Evolutionary conservation across 64 coral and sea anemone species (phyloP).

Genomic region (Astreopora myriophthalma): DNA sequence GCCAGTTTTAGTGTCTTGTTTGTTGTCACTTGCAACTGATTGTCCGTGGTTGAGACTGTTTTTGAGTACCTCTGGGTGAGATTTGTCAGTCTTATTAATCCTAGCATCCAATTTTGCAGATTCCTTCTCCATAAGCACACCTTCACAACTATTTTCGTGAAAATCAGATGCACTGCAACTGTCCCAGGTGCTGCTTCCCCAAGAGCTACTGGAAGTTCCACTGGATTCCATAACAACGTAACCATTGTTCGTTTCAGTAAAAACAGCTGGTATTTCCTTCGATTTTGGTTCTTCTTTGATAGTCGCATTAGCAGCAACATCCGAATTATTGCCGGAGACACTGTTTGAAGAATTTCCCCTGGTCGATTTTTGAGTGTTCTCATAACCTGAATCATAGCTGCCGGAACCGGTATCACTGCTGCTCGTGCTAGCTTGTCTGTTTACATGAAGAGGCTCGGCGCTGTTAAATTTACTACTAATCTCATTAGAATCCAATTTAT

Average conservation of each 20-base stretch:
- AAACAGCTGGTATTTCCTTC: background rate
- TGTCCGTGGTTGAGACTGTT: background rate
- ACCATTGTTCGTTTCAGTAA: background rate
- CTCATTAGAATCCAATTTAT: conserved; percentile 35
- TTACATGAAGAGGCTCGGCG: background rate
- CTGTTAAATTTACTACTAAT: background rate
- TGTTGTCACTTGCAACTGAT: background rate
- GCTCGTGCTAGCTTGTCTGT: background rate
- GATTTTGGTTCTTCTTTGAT: background rate
- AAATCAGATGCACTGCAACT: conserved; percentile 30
- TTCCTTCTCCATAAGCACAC: background rate
- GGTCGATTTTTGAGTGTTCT: conserved; percentile 4
- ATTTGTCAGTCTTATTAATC: conserved; percentile 1
- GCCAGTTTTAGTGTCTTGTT: background rate
- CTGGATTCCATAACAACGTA: conserved; percentile 29
- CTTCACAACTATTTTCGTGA: conserved; percentile 5
- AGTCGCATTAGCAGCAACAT: background rate
- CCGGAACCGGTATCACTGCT: background rate
- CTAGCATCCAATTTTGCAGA: background rate
- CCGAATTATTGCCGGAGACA: background rate
- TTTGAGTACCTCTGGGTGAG: background rate
- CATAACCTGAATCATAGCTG: conserved; percentile 1
- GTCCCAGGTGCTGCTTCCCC: conserved; percentile 38
- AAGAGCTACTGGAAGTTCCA: conserved; percentile 22
- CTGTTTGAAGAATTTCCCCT: background rate